phyloP scores from a whole-genome alignment of 2,888 invertebrate genomes.

The Orthonychiurus folsomi region DNA sequence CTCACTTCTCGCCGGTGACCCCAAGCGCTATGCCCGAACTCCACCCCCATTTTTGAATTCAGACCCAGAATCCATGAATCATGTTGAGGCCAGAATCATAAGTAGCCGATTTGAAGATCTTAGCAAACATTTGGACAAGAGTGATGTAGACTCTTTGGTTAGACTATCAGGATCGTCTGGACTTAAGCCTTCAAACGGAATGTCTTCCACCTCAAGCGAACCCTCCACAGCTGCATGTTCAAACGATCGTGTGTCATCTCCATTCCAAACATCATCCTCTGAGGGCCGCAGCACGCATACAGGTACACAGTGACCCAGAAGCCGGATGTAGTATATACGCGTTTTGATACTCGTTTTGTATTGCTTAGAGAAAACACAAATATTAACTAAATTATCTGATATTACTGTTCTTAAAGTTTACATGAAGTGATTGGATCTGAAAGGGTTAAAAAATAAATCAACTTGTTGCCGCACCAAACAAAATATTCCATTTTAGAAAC shows the following conservation, averaged over 20 bases:
- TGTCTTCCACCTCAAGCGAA: slow-evolving; percentile 5
- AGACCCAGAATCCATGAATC: slow-evolving; percentile 17
- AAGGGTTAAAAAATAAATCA: too few species aligned
- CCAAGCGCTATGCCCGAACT: slow-evolving; percentile 43
- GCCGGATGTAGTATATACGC: too few species aligned
- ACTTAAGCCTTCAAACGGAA: slow-evolving; percentile 16
- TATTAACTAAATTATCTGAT: too few species aligned
- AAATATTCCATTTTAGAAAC: too few species aligned
- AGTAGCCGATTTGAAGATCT: slow-evolving; percentile 38
- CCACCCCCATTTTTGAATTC: slow-evolving; percentile 29
- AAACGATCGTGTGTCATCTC: neutral
- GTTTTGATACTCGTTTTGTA: too few species aligned
- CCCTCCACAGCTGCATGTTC: neutral
- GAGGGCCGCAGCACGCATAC: neutral
- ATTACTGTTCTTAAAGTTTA: too few species aligned
- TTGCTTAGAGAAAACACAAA: too few species aligned
- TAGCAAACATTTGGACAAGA: slow-evolving; percentile 39
- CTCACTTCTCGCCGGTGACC: slow-evolving; percentile 46
- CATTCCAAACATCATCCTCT: neutral
- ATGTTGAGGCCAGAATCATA: slow-evolving; percentile 25
- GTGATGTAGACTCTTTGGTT: slow-evolving; percentile 36
- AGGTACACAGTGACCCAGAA: too few species aligned
- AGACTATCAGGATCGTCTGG: slow-evolving; percentile 6
- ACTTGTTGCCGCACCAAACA: too few species aligned
- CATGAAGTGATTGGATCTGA: too few species aligned